Conservation (phyloP, 2,797 vertebrate genomes). For the Peromyscus aztecus region DNA sequence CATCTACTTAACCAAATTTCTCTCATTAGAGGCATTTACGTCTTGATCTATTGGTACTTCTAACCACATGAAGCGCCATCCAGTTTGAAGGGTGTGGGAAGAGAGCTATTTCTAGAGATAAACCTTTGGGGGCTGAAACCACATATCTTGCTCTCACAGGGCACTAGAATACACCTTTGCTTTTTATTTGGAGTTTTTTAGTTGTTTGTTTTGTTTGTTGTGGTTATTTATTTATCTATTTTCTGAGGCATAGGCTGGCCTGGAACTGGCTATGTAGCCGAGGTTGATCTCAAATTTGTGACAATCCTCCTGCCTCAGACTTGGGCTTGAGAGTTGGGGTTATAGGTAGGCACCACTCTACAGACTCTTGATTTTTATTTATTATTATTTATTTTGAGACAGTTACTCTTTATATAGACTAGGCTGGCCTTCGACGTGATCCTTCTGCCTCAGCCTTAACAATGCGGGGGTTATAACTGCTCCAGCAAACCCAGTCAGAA, state of each 20-base stretch:
- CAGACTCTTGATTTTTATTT: neutral
- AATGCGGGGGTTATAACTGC: neutral
- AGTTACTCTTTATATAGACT: neutral
- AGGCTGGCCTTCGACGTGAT: neutral
- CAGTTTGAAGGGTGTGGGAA: neutral
- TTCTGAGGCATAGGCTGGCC: neutral
- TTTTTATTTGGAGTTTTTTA: neutral
- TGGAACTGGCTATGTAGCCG: neutral
- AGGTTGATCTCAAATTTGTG: neutral
- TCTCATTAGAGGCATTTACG: neutral
- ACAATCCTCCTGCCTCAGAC: neutral
- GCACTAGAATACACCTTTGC: neutral
- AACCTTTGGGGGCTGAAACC: neutral
- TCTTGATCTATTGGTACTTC: neutral
- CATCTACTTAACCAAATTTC: slow-evolving; percentile 6
- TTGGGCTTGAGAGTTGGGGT: neutral
- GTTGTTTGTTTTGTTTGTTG: neutral
- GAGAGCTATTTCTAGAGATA: neutral
- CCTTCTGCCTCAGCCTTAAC: neutral
- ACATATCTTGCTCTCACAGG: neutral
- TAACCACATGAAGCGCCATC: neutral
- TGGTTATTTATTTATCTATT: neutral
- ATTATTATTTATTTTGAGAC: neutral
- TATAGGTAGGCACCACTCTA: neutral
- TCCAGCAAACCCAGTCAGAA: neutral